Conservation (phyloP, 1,140 invertebrate genomes). For the Spodoptera litura region DNA sequence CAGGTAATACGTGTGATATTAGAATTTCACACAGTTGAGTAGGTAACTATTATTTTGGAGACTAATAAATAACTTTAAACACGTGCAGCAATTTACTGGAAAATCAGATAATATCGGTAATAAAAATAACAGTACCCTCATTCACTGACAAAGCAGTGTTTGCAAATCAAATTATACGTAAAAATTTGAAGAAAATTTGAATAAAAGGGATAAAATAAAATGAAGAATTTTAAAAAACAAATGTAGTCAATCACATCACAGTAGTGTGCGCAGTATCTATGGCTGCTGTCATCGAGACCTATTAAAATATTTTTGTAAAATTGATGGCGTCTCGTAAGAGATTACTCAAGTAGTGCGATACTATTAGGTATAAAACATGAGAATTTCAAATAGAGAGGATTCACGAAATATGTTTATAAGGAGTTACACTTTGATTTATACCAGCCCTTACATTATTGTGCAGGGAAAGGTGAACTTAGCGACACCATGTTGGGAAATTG, state of each 20-base stretch:
- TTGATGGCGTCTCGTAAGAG: slow-evolving; percentile 15
- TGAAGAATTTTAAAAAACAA: neutral
- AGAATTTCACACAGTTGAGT: neutral
- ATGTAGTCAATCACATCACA: neutral
- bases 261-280: slow-evolving; percentile 11
- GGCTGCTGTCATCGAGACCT: slow-evolving; percentile 8
- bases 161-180: neutral
- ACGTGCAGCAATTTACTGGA: no score
- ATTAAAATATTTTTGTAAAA: slow-evolving; percentile 40
- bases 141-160: no score
- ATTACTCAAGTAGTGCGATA: slow-evolving; percentile 44
- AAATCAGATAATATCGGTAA: no score
- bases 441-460: slow-evolving; percentile 66
- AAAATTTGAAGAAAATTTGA: neutral
- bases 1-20: neutral
- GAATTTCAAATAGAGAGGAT: slow-evolving; percentile 77
- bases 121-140: no score
- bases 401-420: slow-evolving; percentile 84
- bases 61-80: no score
- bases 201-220: neutral
- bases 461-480: slow-evolving; percentile 42
- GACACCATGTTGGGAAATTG: slow-evolving; percentile 18
- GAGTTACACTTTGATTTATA: slow-evolving; percentile 83
- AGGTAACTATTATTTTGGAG: neutral
- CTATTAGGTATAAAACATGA: slow-evolving; percentile 56